Base-by-base conservation (phyloP, 2,888 invertebrate genomes). In the Lysandra coridon region DNA sequence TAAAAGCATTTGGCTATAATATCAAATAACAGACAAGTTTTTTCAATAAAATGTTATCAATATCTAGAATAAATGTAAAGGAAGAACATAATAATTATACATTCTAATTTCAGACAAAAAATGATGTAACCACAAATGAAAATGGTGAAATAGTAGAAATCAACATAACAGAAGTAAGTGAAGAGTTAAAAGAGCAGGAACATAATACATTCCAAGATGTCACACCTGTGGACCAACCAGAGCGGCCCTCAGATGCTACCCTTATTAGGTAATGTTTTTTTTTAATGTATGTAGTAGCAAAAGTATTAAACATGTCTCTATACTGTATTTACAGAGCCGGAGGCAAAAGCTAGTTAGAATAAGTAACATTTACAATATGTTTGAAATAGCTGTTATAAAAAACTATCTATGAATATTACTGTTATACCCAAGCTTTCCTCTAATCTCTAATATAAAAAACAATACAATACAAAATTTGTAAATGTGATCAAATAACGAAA, bases 141-240 rank as follows among this genome's bases (percentile, higher is more conserved):
- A 83, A 82, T 2, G 85, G 85, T 83, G 86, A 86, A 14, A 83
- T 86, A 57, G 79, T 87, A 49, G 85, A 87, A 82, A 83, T 88
- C 4, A 87, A 84, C 81, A 85, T 86, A 60, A 83, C 84, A 44
- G 87, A 88, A 78, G 82, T 87, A 12, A 84, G 81, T 80, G 86
- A 87, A 33, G 85, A 84, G 78, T 84, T 86, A 4, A 83, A 83
- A n/a, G 80, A 83, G 37, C 84, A 83, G 69, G 83, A 83, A n/a
- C 82, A 83, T 49, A 82, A 80, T 74, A 81, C 81, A 53, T 79
- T 78, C 78, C 83, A 83, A 7, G 80, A 80, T 79, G 83, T 84
- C 81, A 85, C 84, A 78, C 82, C 82, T 5, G 81, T 83, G 78
- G 84, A 85, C 37, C 81, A 79, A 79, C 73, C 79, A 5, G 82